Base-by-base conservation (phyloP, 2,888 invertebrate genomes). In the Cyrtodaria siliqua region DNA sequence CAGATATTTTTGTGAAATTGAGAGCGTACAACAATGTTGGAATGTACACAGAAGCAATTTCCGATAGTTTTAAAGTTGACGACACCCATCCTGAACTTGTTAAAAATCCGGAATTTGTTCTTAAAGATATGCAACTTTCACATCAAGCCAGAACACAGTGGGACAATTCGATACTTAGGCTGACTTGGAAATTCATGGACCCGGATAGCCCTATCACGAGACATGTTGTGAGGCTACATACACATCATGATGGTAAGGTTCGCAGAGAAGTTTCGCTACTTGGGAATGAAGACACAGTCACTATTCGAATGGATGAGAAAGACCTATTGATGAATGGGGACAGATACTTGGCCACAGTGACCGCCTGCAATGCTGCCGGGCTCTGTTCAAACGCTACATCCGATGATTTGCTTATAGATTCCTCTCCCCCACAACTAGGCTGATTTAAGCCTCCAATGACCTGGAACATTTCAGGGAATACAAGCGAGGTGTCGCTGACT, bases 371-470 rank as follows among this genome's bases (percentile, higher is more conserved):
- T 49, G 62, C 55, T 20, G 84, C 84, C n/a, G 71, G 61, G 16
- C 63, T 81, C 9, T 87, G 87, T 66, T 50, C 74, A n/a, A 63
- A 70, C 8, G 64, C 69, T n/a, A 23, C 50, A 14, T 76, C 77
- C 29, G 27, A 67, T 18, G 52, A 62, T 29, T 16, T 85, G 2
- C 29, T 82, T n/a, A 75, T 86, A 20, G 85, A 86, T 66, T 76
- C 81, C 16, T 64, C 81, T 6, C 84, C 87, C 1, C 87, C 87
- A 12, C 78, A 82, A 16, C 18, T 74, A 1, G 85, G 84, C 16
- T 80, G 81, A 2, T 82, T 84, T 23, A 70, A 66, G 14, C 61
- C 60, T 16, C 57, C 71, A 24, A 47, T 82, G 44, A 61, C 63
- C 12, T 83, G 80, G 80, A 60, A 64, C 53, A n/a, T 53, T 18